These are phyloP conservation scores for Bufo bufo DNA, from an alignment of 2,113 vertebrate genomes.

Conservation along the genomic window DNA sequence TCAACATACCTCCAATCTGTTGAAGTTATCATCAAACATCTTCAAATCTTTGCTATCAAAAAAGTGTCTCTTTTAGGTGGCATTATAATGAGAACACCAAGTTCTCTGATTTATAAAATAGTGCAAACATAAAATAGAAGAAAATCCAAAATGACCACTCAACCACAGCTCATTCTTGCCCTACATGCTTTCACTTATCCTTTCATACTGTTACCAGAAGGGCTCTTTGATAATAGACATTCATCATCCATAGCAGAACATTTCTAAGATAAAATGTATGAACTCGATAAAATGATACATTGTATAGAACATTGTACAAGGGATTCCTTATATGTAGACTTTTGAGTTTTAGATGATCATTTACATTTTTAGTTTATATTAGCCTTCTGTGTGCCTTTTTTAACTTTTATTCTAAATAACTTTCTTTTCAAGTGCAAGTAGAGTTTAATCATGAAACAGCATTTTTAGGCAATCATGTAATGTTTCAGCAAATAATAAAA, in stretches of 20 bases:
- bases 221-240: neutral
- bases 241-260: neutral
- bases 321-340: neutral
- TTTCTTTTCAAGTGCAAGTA: neutral
- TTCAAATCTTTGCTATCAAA: constrained; percentile 5
- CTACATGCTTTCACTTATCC: neutral
- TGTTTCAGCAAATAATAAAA: constrained; percentile 23
- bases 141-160: constrained; percentile 21
- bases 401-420: neutral
- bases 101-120: constrained; percentile 28
- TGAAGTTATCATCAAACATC: constrained; percentile 45
- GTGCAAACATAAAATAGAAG: constrained; percentile 5
- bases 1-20: neutral
- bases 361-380: neutral
- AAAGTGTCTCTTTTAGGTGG: constrained; percentile 14
- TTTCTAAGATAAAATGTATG: neutral
- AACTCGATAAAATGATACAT: neutral
- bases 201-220: neutral
- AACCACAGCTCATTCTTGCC: constrained; percentile 21
- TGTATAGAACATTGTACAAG: neutral
- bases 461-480: constrained; percentile 26
- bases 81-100: constrained; percentile 39
- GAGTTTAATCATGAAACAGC: neutral
- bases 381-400: neutral
- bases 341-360: neutral